Base-by-base conservation (phyloP, 2,113 vertebrate species). In the Podocnemis expansa region DNA sequence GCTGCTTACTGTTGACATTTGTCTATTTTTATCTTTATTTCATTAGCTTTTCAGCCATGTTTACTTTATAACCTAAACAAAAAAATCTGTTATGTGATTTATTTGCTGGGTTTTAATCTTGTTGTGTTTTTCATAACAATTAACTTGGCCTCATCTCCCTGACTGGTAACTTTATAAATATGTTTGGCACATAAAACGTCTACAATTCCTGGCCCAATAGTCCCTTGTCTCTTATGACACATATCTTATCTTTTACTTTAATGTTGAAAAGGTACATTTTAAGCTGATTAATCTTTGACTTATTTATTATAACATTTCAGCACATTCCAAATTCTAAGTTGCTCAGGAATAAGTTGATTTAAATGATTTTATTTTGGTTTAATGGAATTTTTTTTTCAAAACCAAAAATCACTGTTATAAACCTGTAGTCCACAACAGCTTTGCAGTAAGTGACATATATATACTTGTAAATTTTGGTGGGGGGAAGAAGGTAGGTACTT, bases 261-360 rank as follows among this genome's bases (percentile, higher is more conserved):
- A 82, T 91, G 78, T 97, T 97, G 98, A 98, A 96, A 98, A 97
- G 98, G 97, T 98, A 98, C 98, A 52, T 97, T 98, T 97, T 98
- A 97, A 98, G 97, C 94, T 98, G 97, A 87, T 97, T 98, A 92
- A 97, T 97, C 94, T 98, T 97, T 95, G 92, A 97, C 95, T 98
- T 98, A 98, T 98, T 98, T 98, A 98, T 99, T 99, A 98, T 98
- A 97, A 98, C 93, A 98, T 98, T 98, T 98, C 96, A 98, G 98
- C 98, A 98, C 98, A 98, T 99, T 99, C 98, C 98, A 98, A 98
- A 98, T 97, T 98, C 95, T 98, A 97, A 97, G 97, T 98, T 98
- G 98, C 99, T 99, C 99, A 99, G 99, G 99, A 99, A 98, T 97
- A 97, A 98, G 97, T 97, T 98, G 98, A 97, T 98, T 98, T 98